Evolutionary conservation across 2,888 invertebrate genomes (phyloP), one percentile per base, ranked within the genome.

Genomic region (Dolichomitus sp.): DNA sequence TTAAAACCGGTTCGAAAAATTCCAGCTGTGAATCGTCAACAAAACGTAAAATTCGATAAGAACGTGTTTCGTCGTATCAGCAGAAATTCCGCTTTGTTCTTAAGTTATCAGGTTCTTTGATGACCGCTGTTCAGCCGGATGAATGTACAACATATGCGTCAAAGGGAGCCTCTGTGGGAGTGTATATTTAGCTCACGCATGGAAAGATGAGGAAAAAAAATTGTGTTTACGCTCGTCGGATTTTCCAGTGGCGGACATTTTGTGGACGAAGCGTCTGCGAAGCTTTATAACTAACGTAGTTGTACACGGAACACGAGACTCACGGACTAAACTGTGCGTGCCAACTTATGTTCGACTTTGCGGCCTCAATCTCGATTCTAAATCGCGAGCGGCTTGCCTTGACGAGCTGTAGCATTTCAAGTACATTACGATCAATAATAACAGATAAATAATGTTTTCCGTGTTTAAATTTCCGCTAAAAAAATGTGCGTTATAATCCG

Each of bases 291-390:
- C 37, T 23, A 52, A 52, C 33, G 14, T 42, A 33, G 2, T 3
- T 52, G 17, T 11, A 27, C 57, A 5, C 7, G n/a, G n/a, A 17
- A n/a, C n/a, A 14, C 17, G 54, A 27, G 4, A 1, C 23, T 19
- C 45, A 69, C n/a, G n/a, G 52, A 27, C 19, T 12, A 1, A 23
- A 17, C 42, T 19, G 23, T 12, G 19, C 30, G 63, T 63, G 68
- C 52, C 70, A 75, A 70, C 40, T 65, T 70, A 23, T 40, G 63
- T 69, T 75, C 63, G 69, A 57, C 27, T 69, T 57, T 69, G 40
- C 61, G 74, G 68, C 80, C 80, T 80, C 54, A 66, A 80, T 80
- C 61, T 37, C 48, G 40, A 54, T 63, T 75, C 40, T 23, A 37
- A 80, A 54, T 54, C 42, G 45, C 61, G 30, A 37, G n/a, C 14